phyloP scores from a whole-genome alignment of 2,113 vertebrate species.

The Pungitius pungitius region DNA sequence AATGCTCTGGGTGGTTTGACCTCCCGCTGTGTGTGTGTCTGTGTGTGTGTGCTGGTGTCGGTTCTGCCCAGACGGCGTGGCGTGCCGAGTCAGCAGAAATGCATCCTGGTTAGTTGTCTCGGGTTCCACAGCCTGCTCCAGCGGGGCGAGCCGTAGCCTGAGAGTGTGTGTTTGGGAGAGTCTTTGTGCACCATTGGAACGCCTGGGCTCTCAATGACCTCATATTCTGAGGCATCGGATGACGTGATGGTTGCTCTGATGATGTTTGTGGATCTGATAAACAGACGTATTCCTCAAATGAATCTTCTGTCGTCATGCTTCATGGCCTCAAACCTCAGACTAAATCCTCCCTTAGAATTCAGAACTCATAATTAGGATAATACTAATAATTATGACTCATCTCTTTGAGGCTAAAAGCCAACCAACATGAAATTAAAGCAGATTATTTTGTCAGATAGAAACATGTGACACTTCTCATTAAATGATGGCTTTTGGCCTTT shows the following conservation, averaged over 20 bases:
- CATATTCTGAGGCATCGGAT: background rate
- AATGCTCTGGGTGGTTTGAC: conserved; percentile 24
- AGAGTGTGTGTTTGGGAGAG: background rate
- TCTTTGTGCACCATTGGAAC: background rate
- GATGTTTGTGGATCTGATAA: background rate
- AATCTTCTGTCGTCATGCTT: background rate
- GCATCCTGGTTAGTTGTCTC: conserved; percentile 26
- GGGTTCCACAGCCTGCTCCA: conserved; percentile 1
- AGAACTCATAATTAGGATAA: too few relatives aligned
- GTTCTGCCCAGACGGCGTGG: conserved; percentile 26
- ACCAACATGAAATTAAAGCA: too few relatives aligned
- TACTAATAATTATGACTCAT: too few relatives aligned
- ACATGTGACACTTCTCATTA: too few relatives aligned
- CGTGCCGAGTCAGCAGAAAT: conserved; percentile 48
- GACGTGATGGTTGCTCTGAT: background rate
- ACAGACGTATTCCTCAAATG: background rate
- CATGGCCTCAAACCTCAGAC: too few relatives aligned
- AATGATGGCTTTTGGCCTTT: too few relatives aligned
- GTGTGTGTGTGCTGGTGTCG: conserved; percentile 1
- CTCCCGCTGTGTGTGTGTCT: background rate
- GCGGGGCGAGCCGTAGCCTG: background rate
- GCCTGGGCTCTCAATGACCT: background rate
- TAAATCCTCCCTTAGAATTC: too few relatives aligned
- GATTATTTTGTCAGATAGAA: too few relatives aligned
- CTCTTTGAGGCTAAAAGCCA: too few relatives aligned